Evolutionary conservation across 2,888 invertebrate genomes (phyloP), one percentile per base, ranked within the genome.

Genomic region (Yponomeuta evonymella): DNA sequence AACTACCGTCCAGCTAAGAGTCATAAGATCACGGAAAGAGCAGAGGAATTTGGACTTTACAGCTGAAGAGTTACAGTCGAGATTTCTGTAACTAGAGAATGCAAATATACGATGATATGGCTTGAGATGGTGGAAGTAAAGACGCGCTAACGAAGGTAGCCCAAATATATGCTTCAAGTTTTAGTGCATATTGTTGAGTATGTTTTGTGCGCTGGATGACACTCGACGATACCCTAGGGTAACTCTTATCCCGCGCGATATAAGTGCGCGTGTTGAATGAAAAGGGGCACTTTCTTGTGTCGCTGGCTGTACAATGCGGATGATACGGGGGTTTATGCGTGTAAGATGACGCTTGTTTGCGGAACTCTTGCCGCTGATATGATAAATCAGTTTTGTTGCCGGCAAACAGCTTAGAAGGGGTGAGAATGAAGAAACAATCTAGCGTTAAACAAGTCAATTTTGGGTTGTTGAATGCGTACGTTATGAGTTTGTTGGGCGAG

Each of bases 311-410:
- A 58, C 51, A 58, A 58, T 58, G 15, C 51, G 51, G 15, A 82
- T 81, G 88, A 88, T 89, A 87, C 79, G 83, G 81, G 84, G 89
- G 89, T 90, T 90, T 90, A 90, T 89, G 89, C 85, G 87, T 90
- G 90, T 90, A 90, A 90, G 90, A 91, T 90, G 91, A 91, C 85
- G 91, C 89, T 91, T 90, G 91, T 92, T 92, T 87, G 79, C 82
- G 76, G 83, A 88, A 88, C 85, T 78, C 77, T 85, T 81, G 82
- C 82, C 85, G 82, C 82, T 85, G 90, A 90, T 91, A 90, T 91
- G 91, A 91, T 91, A 91, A 91, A 92, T 92, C 91, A 91, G 90
- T 58, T 89, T 89, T 87, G 85, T 81, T 85, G 81, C 81, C 79
- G 78, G 83, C 82, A 81, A 89, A 89, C 86, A 84, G 85, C 90